phyloP scores from a whole-genome alignment of 2,888 invertebrate genomes.

The Fragum fragum region DNA sequence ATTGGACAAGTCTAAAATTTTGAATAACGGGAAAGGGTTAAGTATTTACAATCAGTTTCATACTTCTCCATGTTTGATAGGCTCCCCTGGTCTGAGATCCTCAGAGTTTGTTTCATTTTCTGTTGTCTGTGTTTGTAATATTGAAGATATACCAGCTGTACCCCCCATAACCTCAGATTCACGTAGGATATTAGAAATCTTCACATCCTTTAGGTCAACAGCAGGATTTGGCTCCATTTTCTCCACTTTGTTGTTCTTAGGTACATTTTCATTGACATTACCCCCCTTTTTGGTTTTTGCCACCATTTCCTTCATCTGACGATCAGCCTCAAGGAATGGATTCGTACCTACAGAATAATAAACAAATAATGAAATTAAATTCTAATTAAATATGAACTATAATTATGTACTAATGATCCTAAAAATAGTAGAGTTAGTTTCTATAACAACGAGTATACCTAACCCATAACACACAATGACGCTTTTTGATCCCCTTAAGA shows the following conservation, averaged over 20 bases:
- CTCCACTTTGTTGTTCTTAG: constrained; percentile 42
- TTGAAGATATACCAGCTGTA: constrained; percentile 59
- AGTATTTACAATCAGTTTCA: no score
- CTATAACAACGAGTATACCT: no score
- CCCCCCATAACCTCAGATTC: constrained; percentile 68
- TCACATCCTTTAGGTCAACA: constrained; percentile 64
- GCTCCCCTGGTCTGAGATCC: background rate
- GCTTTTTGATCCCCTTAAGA: no score
- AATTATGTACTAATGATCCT: no score
- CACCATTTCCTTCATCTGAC: constrained; percentile 70
- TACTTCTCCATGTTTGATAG: constrained; percentile 14
- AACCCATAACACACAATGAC: no score
- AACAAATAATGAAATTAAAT: no score
- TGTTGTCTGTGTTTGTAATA: constrained; percentile 35
- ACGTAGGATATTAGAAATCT: constrained; percentile 65
- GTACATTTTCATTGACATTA: constrained; percentile 40
- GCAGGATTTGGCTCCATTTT: constrained; percentile 32
- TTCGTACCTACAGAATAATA: constrained; percentile 44
- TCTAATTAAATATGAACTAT: no score
- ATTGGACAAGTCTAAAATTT: no score
- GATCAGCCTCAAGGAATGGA: constrained; percentile 71
- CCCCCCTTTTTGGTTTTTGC: constrained; percentile 54
- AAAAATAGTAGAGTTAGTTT: no score
- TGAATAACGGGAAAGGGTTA: no score
- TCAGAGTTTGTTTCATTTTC: constrained; percentile 12